phyloP scores from a whole-genome alignment of 2,888 invertebrate genomes.

The Sarcophaga caerulescens region DNA sequence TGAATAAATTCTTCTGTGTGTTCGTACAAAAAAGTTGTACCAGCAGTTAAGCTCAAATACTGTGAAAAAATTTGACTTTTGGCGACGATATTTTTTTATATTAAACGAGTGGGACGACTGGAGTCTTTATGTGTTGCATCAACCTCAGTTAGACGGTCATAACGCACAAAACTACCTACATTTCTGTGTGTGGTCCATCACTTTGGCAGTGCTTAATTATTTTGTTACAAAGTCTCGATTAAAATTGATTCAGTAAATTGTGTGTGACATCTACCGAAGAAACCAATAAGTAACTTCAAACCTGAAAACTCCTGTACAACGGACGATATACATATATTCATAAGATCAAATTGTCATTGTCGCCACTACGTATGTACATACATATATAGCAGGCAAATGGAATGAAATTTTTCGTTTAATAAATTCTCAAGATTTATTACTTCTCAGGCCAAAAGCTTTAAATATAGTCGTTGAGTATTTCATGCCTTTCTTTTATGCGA shows the following conservation, averaged over 20 bases:
- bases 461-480: conserved; percentile 11
- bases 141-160: no score
- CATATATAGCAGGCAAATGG: conserved; percentile 15
- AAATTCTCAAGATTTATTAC: conserved; percentile 66
- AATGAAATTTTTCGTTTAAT: conserved; percentile 60
- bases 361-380: conserved; percentile 30
- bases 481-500: neutral
- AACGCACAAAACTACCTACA: no score
- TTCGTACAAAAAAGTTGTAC: no score
- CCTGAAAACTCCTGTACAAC: neutral
- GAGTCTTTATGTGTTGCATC: no score
- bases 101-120: no score
- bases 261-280: no score
- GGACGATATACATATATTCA: neutral
- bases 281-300: neutral
- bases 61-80: no score
- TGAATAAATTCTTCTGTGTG: no score
- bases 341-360: conserved; percentile 26
- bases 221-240: neutral
- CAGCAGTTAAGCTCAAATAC: no score
- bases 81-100: no score
- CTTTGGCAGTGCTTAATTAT: no score
- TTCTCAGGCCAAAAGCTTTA: conserved; percentile 39
- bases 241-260: neutral
- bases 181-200: no score